Base-by-base conservation (phyloP, 1,140 invertebrate genomes). In the Oryctes rhinoceros region DNA sequence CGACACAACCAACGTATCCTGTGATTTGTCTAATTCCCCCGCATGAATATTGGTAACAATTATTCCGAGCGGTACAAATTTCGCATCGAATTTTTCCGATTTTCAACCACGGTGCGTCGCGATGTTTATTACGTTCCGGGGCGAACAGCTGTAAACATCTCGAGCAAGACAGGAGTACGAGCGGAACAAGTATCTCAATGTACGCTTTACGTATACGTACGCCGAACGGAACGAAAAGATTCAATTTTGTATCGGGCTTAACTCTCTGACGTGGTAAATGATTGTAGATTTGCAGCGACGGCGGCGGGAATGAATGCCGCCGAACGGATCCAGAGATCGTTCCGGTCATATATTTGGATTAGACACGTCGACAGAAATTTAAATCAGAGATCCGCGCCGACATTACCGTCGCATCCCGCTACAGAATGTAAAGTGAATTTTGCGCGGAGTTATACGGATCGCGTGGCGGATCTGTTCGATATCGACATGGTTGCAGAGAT, bases 301-400 rank as follows among this genome's bases (percentile, higher is more conserved):
- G 65, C 20, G 65, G 65, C 65, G 65, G 35, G 20, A 71, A 71
- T 71, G 65, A 71, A 71, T 71, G 24, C 35, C 65, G 65, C 10
- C 65, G 65, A 71, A 71, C 24, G 65, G 24, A 71, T 71, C 65
- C 65, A 37, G 65, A 71, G 65, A 24, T 71, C 65, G 65, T 24
- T 35, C 9, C 35, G 65, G 65, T 71, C 65, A 71, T 71, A 71
- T 71, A 35, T 71, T 71, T 37, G 65, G 65, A 71, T 71, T 71
- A 71, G 10, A 71, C 65, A 71, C 24, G 65, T 71, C 65, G 65
- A 24, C 65, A 37, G 65, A 71, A 71, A 71, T 71, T 71, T 71
- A 71, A 71, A 71, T 71, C 65, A 24, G 7, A 37, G 53, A 59
- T 59, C 53, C 53, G 53, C n/a, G n/a, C 10, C 6, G 53, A 59